Percentiles rank a stretch among this genome's conserved stretches.
Conservation (phyloP, 1,140 invertebrate species). For the Lepidurus arcticus region DNA sequence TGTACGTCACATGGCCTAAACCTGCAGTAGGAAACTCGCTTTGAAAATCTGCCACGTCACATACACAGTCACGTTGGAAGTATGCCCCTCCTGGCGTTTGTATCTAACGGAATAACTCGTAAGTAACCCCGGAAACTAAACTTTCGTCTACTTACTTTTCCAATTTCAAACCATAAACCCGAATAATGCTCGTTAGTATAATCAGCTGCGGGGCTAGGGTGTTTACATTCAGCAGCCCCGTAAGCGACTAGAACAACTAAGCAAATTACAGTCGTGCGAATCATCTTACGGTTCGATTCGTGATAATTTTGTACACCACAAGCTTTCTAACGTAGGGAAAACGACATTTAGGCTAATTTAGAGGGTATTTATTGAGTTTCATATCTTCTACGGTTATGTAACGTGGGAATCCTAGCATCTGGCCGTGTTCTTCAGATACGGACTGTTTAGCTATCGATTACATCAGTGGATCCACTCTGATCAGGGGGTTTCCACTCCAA, state of each 20-base stretch:
- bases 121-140: neutral
- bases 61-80: constrained; percentile 44
- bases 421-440: neutral
- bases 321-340: neutral
- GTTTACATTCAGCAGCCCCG: neutral
- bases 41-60: constrained; percentile 41
- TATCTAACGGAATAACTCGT: constrained; percentile 35
- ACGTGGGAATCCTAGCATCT: neutral
- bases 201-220: constrained; percentile 23
- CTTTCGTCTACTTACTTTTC: constrained; percentile 26
- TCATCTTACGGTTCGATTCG: neutral
- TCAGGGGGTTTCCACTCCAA: neutral
- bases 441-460: neutral
- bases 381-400: neutral
- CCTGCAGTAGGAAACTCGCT: constrained; percentile 38
- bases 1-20: constrained; percentile 41
- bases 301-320: neutral
- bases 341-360: neutral
- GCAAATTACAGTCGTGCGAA: neutral
- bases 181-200: constrained; percentile 29
- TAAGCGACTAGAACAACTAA: neutral
- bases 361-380: neutral
- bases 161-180: constrained; percentile 32
- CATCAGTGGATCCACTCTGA: neutral
- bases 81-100: constrained; percentile 43